phyloP scores from a whole-genome alignment of 64 coral and sea anemone species.

The Acropora yongei region DNA sequence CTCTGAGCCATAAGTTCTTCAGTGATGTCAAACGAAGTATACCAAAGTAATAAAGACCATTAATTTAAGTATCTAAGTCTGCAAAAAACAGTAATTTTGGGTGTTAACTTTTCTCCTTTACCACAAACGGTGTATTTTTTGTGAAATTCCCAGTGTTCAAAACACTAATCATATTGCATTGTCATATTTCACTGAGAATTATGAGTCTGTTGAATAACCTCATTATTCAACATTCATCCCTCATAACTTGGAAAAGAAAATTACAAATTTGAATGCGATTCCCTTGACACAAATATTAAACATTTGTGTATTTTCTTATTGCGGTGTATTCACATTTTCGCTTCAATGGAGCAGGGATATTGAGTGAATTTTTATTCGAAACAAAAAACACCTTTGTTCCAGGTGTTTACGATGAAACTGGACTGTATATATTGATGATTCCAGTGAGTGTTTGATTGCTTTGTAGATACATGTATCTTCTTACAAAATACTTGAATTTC shows the following conservation, averaged over 20 bases:
- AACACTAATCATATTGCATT: background rate
- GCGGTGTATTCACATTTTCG: no score
- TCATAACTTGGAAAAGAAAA: no score
- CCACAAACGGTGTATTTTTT: background rate
- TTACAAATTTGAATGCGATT: no score
- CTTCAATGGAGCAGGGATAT: background rate
- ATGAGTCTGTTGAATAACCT: background rate
- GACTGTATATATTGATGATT: background rate
- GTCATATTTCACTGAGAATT: background rate
- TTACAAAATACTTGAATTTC: background rate
- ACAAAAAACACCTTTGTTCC: background rate
- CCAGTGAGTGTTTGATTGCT: slow-evolving; percentile 20
- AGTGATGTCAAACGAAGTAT: slow-evolving; percentile 83
- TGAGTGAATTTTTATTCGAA: background rate
- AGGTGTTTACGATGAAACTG: background rate
- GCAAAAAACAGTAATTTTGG: background rate
- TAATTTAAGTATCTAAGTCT: background rate
- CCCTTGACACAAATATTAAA: slow-evolving; percentile 29
- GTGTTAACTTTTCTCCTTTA: background rate
- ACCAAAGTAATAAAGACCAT: slow-evolving; percentile 9
- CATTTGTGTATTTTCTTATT: background rate
- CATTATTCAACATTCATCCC: background rate
- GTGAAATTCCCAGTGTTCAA: background rate
- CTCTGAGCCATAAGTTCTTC: slow-evolving; percentile 82
- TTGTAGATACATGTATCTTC: slow-evolving; percentile 24